Evolutionary conservation across 2,888 invertebrate species (phyloP), one percentile per base, ranked within the genome.

Genomic region (Rhabditoides inermis): DNA sequence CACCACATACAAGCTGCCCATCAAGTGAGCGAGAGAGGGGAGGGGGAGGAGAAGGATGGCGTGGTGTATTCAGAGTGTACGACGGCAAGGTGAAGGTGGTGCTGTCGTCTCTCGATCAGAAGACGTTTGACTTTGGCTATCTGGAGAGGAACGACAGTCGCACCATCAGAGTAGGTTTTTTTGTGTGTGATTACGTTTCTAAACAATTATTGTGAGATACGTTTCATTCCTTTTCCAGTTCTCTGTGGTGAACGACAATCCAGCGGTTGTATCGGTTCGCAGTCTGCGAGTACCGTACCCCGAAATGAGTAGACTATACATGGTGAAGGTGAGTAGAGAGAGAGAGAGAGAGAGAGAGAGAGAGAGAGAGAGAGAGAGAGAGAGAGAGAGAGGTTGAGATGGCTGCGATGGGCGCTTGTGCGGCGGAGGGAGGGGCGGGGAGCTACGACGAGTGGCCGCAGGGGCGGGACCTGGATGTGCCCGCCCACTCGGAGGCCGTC

Each of bases 181-280:
- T 28, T 2, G 7, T 12, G 4, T 10, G 7, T 28, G 30, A 30
- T 18, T 37, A 28, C 12, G n/a, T 26, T 36, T 27, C 39, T n/a
- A 18, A 6, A 22, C 25, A 7, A 20, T 28, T 37, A 5, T 42
- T 37, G 27, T 20, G 40, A 40, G 18, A 40, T 7, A 7, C 27
- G 15, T 28, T 20, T 18, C 6, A 12, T 15, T 5, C 30, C 27
- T 41, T 20, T 52, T 63, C 51, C 55, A 72, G 68, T 85, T 87
- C 77, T 83, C 85, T 28, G 76, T 88, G 32, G 80, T 84, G 64
- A 88, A 88, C 78, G 82, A 83, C 60, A 88, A 88, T 78, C 87
- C 87, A 12, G 84, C 87, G 28, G 82, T 83, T 67, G 82, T 88
- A 65, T 81, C 82, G 53, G 72, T 85, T 59, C 82, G 81, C 59